Conservation (phyloP, 2,888 invertebrate species). For the Teleiodes luculella region DNA sequence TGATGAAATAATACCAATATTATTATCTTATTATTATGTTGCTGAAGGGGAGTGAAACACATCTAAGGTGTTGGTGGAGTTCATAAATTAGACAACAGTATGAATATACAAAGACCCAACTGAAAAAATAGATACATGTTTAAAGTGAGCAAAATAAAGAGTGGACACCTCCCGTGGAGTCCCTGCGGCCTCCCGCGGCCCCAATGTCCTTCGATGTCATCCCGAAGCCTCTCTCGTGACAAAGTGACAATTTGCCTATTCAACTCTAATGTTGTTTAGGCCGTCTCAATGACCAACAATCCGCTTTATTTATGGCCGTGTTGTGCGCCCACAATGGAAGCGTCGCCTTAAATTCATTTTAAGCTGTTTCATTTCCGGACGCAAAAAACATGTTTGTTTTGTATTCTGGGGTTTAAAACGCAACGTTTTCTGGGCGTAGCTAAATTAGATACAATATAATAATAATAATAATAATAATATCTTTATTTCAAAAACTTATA, state of each 20-base stretch:
- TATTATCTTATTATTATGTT: too few species aligned
- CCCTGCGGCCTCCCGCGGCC: constrained; percentile 31
- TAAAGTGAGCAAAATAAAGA: constrained; percentile 45
- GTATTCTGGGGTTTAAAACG: neutral
- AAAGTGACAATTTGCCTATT: constrained; percentile 74
- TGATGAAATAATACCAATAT: too few species aligned
- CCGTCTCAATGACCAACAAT: constrained; percentile 65
- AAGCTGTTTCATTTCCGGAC: constrained; percentile 69
- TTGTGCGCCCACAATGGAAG: constrained; percentile 60
- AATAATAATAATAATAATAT: too few species aligned
- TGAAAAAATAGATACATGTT: constrained; percentile 24
- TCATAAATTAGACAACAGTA: constrained; percentile 1
- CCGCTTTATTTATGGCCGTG: constrained; percentile 65
- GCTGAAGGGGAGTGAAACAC: too few species aligned
- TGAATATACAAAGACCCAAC: neutral
- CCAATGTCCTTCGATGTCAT: constrained; percentile 41
- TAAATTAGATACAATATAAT: neutral
- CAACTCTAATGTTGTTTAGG: constrained; percentile 72
- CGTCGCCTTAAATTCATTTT: constrained; percentile 52
- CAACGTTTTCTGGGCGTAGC: neutral
- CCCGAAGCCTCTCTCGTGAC: constrained; percentile 41
- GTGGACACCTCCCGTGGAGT: constrained; percentile 36
- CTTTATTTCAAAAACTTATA: too few species aligned
- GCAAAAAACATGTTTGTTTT: constrained; percentile 7
- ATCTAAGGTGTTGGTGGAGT: neutral